phyloP scores from a whole-genome alignment of 2,113 vertebrate genomes.

The Brienomyrus brachyistius region DNA sequence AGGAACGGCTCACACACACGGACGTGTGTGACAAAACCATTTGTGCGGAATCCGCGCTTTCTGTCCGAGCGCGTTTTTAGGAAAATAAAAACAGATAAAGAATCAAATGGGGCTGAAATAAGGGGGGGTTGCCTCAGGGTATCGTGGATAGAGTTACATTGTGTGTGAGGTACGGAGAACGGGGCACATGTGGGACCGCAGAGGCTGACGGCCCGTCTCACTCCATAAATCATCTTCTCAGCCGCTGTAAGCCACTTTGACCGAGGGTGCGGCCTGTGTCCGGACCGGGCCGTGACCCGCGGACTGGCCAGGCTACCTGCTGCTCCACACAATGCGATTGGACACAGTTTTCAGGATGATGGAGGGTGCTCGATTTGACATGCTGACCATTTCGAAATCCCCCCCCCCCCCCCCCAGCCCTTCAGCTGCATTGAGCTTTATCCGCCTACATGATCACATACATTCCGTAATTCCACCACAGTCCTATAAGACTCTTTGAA shows the following conservation, averaged over 20 bases:
- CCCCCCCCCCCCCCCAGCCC: not conserved
- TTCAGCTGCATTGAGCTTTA: not conserved
- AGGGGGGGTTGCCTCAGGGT: not conserved
- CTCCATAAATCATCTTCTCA: slow-evolving; percentile 63
- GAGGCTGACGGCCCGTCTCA: not conserved
- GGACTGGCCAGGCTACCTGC: slow-evolving; percentile 82
- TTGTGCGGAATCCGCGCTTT: not conserved
- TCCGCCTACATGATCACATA: not conserved
- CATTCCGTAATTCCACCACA: not conserved
- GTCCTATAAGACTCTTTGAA: not conserved
- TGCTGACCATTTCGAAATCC: slow-evolving; percentile 54
- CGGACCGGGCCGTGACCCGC: slow-evolving; percentile 74
- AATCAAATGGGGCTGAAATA: not conserved
- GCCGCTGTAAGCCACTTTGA: slow-evolving; percentile 67
- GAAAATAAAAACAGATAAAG: slow-evolving; percentile 3
- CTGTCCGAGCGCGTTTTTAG: not conserved
- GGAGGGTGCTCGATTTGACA: slow-evolving; percentile 68
- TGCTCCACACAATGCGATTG: slow-evolving; percentile 81
- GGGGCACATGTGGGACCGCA: not conserved
- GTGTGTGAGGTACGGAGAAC: not conserved
- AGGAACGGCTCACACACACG: not conserved
- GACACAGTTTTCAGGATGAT: slow-evolving; percentile 83
- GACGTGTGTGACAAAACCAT: not conserved
- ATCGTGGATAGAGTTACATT: not conserved
- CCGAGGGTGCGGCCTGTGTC: slow-evolving; percentile 44